Evolutionary conservation across 2,888 invertebrate species (phyloP).

Genomic region (Volucella bombylans): DNA sequence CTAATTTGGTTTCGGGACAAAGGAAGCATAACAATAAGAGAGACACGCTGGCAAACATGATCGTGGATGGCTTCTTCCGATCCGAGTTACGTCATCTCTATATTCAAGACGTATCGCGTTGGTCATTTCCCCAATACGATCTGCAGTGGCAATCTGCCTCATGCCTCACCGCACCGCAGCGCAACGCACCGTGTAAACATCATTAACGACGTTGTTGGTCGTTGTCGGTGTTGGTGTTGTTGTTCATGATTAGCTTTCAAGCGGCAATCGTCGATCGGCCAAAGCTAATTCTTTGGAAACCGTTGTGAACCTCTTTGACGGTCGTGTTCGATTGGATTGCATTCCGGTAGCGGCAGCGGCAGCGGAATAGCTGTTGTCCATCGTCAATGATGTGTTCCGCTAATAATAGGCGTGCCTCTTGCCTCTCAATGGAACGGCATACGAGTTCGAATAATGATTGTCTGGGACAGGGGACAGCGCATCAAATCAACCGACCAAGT

Average conservation of each 20-base stretch:
- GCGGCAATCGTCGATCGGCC: constrained; percentile 45
- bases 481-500: constrained; percentile 27
- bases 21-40: constrained; percentile 63
- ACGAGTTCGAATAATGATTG: not conserved
- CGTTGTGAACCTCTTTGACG: constrained; percentile 25
- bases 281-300: constrained; percentile 55
- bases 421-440: constrained; percentile 48
- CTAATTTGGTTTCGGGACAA: constrained; percentile 65
- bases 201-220: not conserved
- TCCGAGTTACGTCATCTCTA: constrained; percentile 67
- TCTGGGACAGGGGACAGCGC: not conserved
- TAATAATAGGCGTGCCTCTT: constrained; percentile 57
- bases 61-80: constrained; percentile 56
- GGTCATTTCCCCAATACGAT: constrained; percentile 21
- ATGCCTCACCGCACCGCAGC: too few relatives aligned
- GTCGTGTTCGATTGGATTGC: constrained; percentile 54
- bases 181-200: too few relatives aligned
- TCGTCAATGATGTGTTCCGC: constrained; percentile 63
- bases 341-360: constrained; percentile 2
- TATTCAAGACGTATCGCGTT: constrained; percentile 40
- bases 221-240: constrained; percentile 14
- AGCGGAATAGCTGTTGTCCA: constrained; percentile 13
- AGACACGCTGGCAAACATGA: constrained; percentile 32
- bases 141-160: too few relatives aligned
- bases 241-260: constrained; percentile 51